phyloP scores from a whole-genome alignment of 1,140 invertebrate genomes.

The Chelonus insularis region DNA sequence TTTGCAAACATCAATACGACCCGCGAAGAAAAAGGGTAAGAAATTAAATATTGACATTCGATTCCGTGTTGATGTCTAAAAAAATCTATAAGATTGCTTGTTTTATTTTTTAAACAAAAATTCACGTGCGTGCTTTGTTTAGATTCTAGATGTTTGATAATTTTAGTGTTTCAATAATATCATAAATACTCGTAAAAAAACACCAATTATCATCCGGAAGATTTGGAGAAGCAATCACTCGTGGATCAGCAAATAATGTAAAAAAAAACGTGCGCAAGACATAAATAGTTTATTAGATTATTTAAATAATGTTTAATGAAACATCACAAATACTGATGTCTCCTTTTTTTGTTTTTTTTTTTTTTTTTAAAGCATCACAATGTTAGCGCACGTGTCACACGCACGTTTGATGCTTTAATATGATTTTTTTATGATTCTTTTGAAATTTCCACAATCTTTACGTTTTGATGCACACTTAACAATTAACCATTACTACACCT shows the following conservation, averaged over 20 bases:
- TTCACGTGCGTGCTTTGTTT: constrained; percentile 11
- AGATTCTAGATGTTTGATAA: constrained; percentile 3
- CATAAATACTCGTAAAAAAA: background rate
- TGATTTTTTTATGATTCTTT: background rate
- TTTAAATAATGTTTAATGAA: too few relatives aligned
- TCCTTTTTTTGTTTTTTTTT: too few relatives aligned
- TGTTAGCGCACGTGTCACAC: too few relatives aligned
- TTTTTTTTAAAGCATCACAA: too few relatives aligned
- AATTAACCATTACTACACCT: constrained; percentile 50
- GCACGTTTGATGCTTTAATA: too few relatives aligned
- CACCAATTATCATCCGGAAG: constrained; percentile 4
- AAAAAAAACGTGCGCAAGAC: too few relatives aligned
- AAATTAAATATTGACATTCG: background rate
- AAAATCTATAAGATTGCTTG: background rate
- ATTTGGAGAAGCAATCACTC: too few relatives aligned
- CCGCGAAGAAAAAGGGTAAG: constrained; percentile 74
- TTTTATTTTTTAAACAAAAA: background rate
- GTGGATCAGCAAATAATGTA: too few relatives aligned
- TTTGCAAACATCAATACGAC: constrained; percentile 74
- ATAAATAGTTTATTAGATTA: too few relatives aligned
- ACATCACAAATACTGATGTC: too few relatives aligned
- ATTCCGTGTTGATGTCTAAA: constrained; percentile 4
- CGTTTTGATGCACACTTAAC: constrained; percentile 41
- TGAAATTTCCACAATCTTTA: constrained; percentile 27
- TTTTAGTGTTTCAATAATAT: background rate